A percentile compares a stretch with the other conserved stretches of the same genome.
phyloP scores from a whole-genome alignment of 2,888 invertebrate genomes.

The Odontocolon sp. region DNA sequence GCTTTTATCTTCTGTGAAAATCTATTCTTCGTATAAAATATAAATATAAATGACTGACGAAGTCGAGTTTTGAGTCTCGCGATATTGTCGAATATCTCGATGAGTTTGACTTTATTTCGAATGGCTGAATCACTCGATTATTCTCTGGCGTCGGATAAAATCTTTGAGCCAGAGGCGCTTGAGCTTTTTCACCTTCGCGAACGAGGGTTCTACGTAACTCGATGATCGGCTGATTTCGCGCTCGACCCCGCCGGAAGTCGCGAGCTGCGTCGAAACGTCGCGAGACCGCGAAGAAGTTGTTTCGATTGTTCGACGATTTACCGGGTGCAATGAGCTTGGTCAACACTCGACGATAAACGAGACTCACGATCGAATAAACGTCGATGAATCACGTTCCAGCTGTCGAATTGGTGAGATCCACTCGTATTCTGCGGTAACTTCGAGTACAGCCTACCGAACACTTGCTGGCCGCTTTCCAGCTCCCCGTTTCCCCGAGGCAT shows the following conservation, averaged over 20 bases:
- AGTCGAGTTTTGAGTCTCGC: not conserved
- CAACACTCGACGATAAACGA: conserved; percentile 20
- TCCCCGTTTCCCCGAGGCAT: conserved; percentile 53
- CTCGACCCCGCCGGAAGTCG: not conserved
- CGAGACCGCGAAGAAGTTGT: no score
- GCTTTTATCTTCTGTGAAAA: not conserved
- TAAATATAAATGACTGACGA: conserved; percentile 48
- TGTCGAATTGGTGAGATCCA: conserved; percentile 55
- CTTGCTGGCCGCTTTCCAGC: conserved; percentile 57
- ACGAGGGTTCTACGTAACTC: not conserved
- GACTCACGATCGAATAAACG: conserved; percentile 53
- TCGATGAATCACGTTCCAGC: conserved; percentile 51
- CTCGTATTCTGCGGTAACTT: conserved; percentile 32
- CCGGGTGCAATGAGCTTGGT: conserved; percentile 14
- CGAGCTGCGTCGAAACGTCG: not conserved
- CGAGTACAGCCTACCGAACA: conserved; percentile 15
- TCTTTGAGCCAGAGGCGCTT: not conserved
- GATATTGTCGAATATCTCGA: conserved; percentile 8
- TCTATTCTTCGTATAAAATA: not conserved
- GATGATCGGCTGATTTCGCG: not conserved
- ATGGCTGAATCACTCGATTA: conserved; percentile 44
- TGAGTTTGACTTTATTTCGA: conserved; percentile 45
- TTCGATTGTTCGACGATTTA: no score
- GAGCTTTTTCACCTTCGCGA: not conserved
- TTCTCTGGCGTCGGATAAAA: conserved; percentile 11